Percentiles rank a stretch among this genome's conserved stretches.
Conservation (phyloP, 2,113 vertebrate genomes). For the Hippocampus abdominalis region DNA sequence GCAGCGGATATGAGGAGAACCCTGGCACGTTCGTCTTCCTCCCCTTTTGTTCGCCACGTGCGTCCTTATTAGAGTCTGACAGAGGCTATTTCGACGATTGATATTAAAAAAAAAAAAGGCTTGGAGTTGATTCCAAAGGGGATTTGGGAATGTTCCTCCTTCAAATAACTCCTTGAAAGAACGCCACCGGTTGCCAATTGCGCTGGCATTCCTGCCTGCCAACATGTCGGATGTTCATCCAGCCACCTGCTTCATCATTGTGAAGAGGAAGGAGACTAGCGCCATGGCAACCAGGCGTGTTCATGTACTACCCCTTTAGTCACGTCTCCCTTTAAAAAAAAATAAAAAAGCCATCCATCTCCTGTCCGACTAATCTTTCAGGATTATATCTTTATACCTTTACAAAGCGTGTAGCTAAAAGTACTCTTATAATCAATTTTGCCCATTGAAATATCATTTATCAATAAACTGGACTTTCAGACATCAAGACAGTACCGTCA, state of each 20-base stretch:
- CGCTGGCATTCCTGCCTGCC: conserved; percentile 31
- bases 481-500: neutral
- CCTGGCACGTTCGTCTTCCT: neutral
- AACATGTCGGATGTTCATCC: conserved; percentile 45
- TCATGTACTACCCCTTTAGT: conserved; percentile 12
- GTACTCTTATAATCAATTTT: no score
- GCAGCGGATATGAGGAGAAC: conserved; percentile 20
- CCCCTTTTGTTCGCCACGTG: conserved; percentile 2
- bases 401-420: no score
- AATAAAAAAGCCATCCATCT: neutral
- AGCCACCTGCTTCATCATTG: conserved; percentile 40
- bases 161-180: conserved; percentile 50
- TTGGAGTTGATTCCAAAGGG: conserved; percentile 24
- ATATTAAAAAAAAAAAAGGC: conserved; percentile 5
- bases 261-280: conserved; percentile 30
- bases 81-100: conserved; percentile 4
- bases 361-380: neutral
- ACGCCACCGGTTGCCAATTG: conserved; percentile 16
- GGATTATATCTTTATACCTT: neutral
- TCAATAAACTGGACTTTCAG: no score
- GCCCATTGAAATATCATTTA: no score
- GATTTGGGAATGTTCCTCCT: conserved; percentile 34
- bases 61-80: conserved; percentile 5
- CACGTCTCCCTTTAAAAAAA: neutral
- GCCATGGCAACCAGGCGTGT: conserved; percentile 57